These are phyloP conservation scores for Eustalomyia histrio DNA, from an alignment of 2,888 invertebrate genomes.

Conservation along the genomic window DNA sequence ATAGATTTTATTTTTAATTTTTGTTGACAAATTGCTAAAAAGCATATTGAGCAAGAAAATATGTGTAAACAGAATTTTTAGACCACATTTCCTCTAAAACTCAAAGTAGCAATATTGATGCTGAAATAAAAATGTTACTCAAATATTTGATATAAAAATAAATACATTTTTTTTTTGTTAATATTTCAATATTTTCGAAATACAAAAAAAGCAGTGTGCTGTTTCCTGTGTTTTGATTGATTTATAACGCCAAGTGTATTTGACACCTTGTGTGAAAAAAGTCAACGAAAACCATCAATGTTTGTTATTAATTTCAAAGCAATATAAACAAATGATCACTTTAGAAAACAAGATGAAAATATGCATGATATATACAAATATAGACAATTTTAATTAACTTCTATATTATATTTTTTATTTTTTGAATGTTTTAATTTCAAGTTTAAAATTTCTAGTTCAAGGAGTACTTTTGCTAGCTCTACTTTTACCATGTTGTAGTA, in stretches of 20 bases:
- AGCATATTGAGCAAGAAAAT: neutral
- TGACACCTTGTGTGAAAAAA: too few relatives aligned
- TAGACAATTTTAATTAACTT: too few relatives aligned
- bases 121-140: too few relatives aligned
- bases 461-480: too few relatives aligned
- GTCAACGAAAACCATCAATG: constrained; percentile 42
- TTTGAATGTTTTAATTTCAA: too few relatives aligned
- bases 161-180: too few relatives aligned
- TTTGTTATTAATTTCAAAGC: constrained; percentile 62
- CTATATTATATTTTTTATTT: too few relatives aligned
- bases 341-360: neutral
- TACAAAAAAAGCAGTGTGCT: constrained; percentile 31
- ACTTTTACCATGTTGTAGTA: too few relatives aligned
- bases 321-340: constrained; percentile 55
- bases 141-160: too few relatives aligned
- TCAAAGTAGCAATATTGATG: neutral
- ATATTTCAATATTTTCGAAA: too few relatives aligned
- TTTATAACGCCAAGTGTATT: constrained; percentile 46
- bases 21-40: constrained; percentile 45
- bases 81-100: neutral
- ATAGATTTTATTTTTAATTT: constrained; percentile 38
- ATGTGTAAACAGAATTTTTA: neutral
- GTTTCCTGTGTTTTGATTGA: constrained; percentile 56
- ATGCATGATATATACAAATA: neutral
- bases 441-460: too few relatives aligned